Evolutionary conservation across 1,140 invertebrate species (phyloP).

Genomic region (Drosophila rhopaloa): DNA sequence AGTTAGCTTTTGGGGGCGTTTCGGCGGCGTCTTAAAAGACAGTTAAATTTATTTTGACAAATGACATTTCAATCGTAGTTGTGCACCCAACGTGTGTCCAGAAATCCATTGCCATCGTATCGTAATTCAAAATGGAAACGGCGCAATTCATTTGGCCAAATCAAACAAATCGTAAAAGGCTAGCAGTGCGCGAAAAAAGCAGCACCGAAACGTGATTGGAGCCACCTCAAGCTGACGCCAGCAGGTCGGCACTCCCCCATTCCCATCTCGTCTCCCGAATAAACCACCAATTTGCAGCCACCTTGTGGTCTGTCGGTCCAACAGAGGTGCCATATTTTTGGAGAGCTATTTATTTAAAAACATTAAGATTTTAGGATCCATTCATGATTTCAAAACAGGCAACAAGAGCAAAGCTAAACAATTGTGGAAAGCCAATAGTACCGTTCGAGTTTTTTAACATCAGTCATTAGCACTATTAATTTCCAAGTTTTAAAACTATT

Average conservation of each 20-base stretch:
- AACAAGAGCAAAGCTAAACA: too few relatives aligned
- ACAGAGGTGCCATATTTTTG: neutral
- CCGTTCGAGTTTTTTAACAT: too few relatives aligned
- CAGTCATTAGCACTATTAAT: too few relatives aligned
- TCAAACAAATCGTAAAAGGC: slow-evolving; percentile 82
- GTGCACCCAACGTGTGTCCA: slow-evolving; percentile 63
- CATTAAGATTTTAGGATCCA: too few relatives aligned
- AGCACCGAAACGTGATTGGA: slow-evolving; percentile 72
- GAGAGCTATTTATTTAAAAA: too few relatives aligned
- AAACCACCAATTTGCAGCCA: slow-evolving; percentile 24
- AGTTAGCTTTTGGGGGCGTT: slow-evolving; percentile 36
- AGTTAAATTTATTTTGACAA: slow-evolving; percentile 84
- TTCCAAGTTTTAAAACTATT: too few relatives aligned
- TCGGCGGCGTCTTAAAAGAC: slow-evolving; percentile 65
- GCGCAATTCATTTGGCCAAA: slow-evolving; percentile 81
- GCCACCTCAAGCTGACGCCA: slow-evolving; percentile 76
- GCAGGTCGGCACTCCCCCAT: slow-evolving; percentile 46
- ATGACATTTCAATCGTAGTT: slow-evolving; percentile 84
- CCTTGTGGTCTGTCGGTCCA: slow-evolving; percentile 3
- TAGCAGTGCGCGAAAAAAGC: slow-evolving; percentile 59
- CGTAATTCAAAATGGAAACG: slow-evolving; percentile 78
- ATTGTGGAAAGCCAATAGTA: too few relatives aligned
- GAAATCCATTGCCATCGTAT: slow-evolving; percentile 27
- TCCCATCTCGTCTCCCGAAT: slow-evolving; percentile 1
- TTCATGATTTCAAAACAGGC: too few relatives aligned